Conservation (phyloP, 1,140 invertebrate species). For the Helicoverpa zea region DNA sequence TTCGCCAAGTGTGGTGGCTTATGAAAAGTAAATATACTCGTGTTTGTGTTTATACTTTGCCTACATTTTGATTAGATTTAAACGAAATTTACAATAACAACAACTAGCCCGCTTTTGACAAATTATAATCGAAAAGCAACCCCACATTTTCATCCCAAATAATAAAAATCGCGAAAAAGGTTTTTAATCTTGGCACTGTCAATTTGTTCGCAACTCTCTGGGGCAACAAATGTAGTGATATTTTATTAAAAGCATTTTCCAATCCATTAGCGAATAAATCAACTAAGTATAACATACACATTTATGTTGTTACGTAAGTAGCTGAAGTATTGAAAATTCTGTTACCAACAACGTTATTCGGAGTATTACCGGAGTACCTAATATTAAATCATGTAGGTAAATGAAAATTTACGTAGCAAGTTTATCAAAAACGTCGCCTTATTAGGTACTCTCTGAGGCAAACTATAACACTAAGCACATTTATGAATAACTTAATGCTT, state of each 20-base stretch:
- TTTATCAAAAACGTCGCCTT: too few relatives aligned
- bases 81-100: constrained; percentile 3
- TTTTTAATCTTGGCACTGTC: constrained; percentile 49
- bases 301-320: constrained; percentile 12
- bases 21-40: constrained; percentile 37
- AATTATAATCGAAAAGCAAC: constrained; percentile 16
- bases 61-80: constrained; percentile 10
- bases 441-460: too few relatives aligned
- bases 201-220: constrained; percentile 22
- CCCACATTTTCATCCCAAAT: constrained; percentile 27
- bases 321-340: constrained; percentile 3
- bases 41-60: constrained; percentile 21
- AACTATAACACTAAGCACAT: too few relatives aligned
- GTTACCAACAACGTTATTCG: not conserved
- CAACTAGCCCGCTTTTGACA: not conserved
- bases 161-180: constrained; percentile 41
- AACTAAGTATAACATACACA: constrained; percentile 12
- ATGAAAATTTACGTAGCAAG: too few relatives aligned
- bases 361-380: not conserved
- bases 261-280: constrained; percentile 44
- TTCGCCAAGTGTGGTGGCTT: constrained; percentile 28
- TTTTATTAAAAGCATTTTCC: constrained; percentile 45
- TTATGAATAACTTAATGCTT: too few relatives aligned
- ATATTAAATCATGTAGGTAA: too few relatives aligned
- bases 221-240: constrained; percentile 37